phyloP scores from a whole-genome alignment of 2,888 invertebrate genomes.

The Agapostemon virescens region DNA sequence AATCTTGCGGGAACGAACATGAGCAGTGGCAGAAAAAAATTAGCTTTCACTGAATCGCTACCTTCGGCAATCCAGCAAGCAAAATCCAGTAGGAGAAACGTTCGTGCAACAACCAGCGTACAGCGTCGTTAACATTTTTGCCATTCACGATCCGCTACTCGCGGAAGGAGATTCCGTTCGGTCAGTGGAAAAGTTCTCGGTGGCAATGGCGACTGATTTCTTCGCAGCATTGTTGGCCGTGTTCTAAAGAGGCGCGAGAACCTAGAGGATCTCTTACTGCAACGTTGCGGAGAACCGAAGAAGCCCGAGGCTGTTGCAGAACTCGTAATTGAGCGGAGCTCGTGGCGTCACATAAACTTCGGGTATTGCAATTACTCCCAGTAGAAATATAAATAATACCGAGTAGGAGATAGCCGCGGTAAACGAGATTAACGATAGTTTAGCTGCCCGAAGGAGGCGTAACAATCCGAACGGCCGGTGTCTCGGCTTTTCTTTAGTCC shows the following conservation, averaged over 20 bases:
- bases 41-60: not conserved
- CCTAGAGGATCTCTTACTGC: not conserved
- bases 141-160: not conserved
- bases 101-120: not conserved
- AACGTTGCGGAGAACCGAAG: not conserved
- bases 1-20: not conserved
- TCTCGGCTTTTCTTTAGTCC: not conserved
- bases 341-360: not conserved
- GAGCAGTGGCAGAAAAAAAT: not conserved
- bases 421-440: not conserved
- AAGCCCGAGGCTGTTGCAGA: not conserved
- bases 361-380: not conserved
- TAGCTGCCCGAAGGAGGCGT: not conserved
- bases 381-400: not conserved
- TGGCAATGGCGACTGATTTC: constrained; percentile 20
- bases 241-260: not conserved
- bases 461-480: not conserved
- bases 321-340: not conserved
- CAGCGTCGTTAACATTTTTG: constrained; percentile 7
- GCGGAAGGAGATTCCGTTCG: constrained; percentile 2
- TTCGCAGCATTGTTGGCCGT: constrained; percentile 29
- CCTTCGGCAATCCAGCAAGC: not conserved
- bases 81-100: not conserved
- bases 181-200: not conserved
- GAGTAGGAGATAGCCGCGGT: not conserved